Percentiles rank a stretch among this genome's conserved stretches.
Conservation (phyloP, 2,113 vertebrate species). For the Podarcis muralis region DNA sequence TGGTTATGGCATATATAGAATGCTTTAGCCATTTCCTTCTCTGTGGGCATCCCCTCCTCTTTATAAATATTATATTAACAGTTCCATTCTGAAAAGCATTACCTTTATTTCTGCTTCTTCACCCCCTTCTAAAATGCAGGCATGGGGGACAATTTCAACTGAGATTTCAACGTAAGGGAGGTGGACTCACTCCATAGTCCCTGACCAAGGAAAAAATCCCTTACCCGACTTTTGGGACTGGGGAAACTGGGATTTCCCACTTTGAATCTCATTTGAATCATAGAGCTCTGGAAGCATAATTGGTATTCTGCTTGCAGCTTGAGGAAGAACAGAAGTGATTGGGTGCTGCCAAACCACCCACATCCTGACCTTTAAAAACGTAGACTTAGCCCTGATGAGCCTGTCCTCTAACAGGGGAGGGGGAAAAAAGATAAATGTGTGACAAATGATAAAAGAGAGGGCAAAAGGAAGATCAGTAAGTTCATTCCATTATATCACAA, state of each 20-base stretch:
- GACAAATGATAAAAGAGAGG: constrained; percentile 7
- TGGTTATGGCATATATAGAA: not conserved
- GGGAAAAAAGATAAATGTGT: constrained; percentile 1
- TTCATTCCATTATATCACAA: not conserved
- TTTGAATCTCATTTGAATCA: not conserved
- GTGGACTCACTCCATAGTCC: not conserved
- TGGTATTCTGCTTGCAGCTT: not conserved
- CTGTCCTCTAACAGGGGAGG: constrained; percentile 5
- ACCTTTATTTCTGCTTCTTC: not conserved
- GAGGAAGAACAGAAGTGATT: not conserved
- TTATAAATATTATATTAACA: not conserved
- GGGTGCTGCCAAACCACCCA: not conserved
- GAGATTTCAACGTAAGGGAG: not conserved
- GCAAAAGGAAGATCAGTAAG: constrained; percentile 5
- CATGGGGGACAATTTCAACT: not conserved
- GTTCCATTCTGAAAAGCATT: not conserved
- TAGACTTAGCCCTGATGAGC: constrained; percentile 3
- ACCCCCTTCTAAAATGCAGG: too few relatives aligned
- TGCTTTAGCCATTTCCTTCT: not conserved
- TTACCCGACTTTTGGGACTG: not conserved
- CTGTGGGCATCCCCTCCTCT: not conserved
- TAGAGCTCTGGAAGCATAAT: not conserved
- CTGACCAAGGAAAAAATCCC: not conserved
- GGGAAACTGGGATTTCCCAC: not conserved
- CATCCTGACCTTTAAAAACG: not conserved